A percentile compares a stretch with the other conserved stretches of the same genome.
phyloP scores from a whole-genome alignment of 2,797 vertebrate species.

The Cercopithecus neglectus region DNA sequence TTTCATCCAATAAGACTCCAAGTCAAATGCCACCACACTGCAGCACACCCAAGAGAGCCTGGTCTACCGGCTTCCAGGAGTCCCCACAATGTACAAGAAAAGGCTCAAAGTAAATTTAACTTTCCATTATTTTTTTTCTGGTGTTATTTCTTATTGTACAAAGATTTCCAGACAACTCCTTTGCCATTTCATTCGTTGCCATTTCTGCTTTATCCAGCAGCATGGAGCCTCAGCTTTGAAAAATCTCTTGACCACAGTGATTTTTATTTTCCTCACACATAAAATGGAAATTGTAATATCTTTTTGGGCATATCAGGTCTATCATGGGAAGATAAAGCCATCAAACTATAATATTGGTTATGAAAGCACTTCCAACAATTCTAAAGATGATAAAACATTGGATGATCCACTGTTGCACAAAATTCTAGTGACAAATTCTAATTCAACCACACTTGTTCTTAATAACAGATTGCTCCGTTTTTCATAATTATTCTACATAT shows the following conservation, averaged over 20 bases:
- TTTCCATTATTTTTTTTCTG: neutral
- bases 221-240: neutral
- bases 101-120: neutral
- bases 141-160: neutral
- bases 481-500: constrained; percentile 57
- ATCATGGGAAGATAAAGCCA: neutral
- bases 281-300: neutral
- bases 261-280: neutral
- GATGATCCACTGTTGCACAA: neutral
- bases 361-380: neutral
- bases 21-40: neutral
- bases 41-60: neutral
- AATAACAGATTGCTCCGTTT: constrained; percentile 53
- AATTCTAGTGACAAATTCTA: neutral
- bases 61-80: neutral
- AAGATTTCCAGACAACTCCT: neutral
- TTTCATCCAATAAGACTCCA: neutral
- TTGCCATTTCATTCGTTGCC: accelerated
- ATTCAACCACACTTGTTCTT: neutral
- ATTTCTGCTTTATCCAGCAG: neutral
- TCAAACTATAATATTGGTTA: neutral
- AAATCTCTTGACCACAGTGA: neutral
- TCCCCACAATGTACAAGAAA: accelerated
- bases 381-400: neutral
- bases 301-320: neutral